Evolutionary conservation across 2,888 invertebrate genomes (phyloP).

Genomic region (Drosophila borborema): DNA sequence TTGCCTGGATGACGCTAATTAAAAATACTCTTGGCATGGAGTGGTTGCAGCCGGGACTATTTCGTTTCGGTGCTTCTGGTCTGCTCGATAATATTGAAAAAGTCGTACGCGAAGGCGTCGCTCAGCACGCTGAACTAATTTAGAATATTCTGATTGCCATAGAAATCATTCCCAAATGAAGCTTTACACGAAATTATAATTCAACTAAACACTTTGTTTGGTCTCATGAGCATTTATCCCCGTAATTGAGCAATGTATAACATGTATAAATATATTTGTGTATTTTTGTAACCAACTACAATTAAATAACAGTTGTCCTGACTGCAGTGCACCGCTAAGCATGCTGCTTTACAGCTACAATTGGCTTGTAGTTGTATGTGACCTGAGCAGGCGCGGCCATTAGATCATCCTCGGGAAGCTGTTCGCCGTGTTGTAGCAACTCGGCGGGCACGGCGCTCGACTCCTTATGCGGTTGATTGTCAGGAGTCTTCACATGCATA

Average conservation of each 20-base stretch:
- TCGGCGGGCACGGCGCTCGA: constrained; percentile 20
- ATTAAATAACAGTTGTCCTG: constrained; percentile 51
- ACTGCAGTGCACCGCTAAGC: constrained; percentile 14
- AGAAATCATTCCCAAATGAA: constrained; percentile 6
- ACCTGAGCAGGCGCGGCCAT: constrained; percentile 78
- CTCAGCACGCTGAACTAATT: constrained; percentile 9
- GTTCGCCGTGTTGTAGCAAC: constrained; percentile 63
- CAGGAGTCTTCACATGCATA: constrained; percentile 77
- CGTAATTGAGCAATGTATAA: constrained; percentile 12
- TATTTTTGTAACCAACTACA: constrained; percentile 59
- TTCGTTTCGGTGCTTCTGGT: constrained; percentile 98
- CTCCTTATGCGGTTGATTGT: constrained; percentile 79
- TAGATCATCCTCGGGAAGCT: constrained; percentile 71
- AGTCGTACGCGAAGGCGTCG: constrained; percentile 75
- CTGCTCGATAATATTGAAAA: constrained; percentile 92
- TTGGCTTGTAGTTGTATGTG: constrained; percentile 50
- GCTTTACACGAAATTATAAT: constrained; percentile 7
- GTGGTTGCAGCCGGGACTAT: constrained; percentile 93
- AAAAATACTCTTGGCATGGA: constrained; percentile 93
- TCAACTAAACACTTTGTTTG: constrained; percentile 15
- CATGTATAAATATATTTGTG: constrained; percentile 50
- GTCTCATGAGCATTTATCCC: constrained; percentile 23
- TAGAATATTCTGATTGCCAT: not conserved
- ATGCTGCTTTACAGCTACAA: not conserved
- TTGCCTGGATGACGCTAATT: constrained; percentile 94